phyloP scores from a whole-genome alignment of 2,797 vertebrate species.

The Anguilla pacifica region DNA sequence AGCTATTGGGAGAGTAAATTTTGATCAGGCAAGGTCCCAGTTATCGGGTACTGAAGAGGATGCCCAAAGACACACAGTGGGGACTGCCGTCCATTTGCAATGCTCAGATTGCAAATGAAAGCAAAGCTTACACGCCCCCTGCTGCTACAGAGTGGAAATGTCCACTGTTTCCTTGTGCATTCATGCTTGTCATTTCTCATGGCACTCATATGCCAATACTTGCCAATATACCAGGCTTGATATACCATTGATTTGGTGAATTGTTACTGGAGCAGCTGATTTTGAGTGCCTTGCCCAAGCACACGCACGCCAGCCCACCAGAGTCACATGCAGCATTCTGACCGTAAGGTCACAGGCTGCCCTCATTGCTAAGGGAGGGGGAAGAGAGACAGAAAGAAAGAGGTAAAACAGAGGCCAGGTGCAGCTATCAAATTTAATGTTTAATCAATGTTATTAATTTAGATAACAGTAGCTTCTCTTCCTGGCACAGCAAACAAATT shows the following conservation, averaged over 20 bases:
- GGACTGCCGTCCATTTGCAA: neutral
- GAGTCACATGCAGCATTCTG: neutral
- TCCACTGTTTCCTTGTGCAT: neutral
- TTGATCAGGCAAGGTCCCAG: neutral
- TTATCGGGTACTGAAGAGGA: neutral
- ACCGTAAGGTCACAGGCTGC: neutral
- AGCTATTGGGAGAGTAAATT: neutral
- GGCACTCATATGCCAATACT: neutral
- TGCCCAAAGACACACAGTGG: neutral
- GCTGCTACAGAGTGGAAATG: constrained; percentile 16
- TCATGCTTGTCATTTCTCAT: neutral
- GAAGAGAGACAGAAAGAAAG: constrained; percentile 2
- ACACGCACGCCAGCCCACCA: constrained; percentile 7
- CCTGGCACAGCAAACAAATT: constrained; percentile 34
- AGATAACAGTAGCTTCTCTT: constrained; percentile 44
- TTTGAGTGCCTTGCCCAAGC: neutral
- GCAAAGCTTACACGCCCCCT: constrained; percentile 23
- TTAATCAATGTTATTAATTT: constrained; percentile 65
- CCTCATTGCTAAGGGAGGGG: neutral
- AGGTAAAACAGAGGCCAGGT: constrained; percentile 36
- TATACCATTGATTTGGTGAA: neutral
- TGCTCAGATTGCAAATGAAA: neutral
- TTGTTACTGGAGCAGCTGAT: constrained; percentile 4
- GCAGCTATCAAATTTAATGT: constrained; percentile 49
- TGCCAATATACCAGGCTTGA: neutral